phyloP scores from a whole-genome alignment of 2,888 invertebrate species.

The Apamea monoglypha region DNA sequence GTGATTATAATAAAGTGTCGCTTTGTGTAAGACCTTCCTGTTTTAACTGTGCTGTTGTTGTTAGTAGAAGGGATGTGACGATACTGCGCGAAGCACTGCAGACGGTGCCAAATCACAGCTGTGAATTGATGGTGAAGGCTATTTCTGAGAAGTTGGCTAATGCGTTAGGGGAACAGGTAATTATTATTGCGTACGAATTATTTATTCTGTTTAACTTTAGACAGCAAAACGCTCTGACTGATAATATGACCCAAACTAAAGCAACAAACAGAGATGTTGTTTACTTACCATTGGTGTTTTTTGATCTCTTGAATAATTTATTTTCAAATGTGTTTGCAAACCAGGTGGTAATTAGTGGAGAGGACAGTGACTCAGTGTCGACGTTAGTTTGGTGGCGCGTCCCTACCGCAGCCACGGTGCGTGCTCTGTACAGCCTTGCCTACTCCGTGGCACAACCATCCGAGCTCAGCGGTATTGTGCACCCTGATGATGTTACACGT shows the following conservation, averaged over 20 bases:
- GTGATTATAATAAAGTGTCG: background rate
- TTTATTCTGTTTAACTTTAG: background rate
- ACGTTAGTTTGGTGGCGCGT: conserved; percentile 86
- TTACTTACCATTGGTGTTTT: background rate
- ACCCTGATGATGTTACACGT: conserved; percentile 92
- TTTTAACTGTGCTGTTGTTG: conserved; percentile 47
- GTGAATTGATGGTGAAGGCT: conserved; percentile 95
- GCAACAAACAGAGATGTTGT: background rate
- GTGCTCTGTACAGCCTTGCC: conserved; percentile 84
- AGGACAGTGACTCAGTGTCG: conserved; percentile 83
- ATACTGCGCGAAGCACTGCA: conserved; percentile 95
- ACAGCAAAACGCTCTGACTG: background rate
- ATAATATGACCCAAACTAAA: too few relatives aligned
- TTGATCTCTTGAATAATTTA: background rate
- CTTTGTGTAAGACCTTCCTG: conserved; percentile 8
- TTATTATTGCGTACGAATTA: background rate
- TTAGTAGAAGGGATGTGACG: conserved; percentile 88
- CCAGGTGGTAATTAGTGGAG: conserved; percentile 83
- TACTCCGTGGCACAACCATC: conserved; percentile 83
- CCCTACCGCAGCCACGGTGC: conserved; percentile 85
- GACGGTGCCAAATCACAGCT: conserved; percentile 95
- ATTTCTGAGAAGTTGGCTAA: conserved; percentile 96
- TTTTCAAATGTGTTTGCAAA: background rate
- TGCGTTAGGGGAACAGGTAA: conserved; percentile 94
- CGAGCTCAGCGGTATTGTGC: conserved; percentile 85